Evolutionary conservation across 2,797 vertebrate species (phyloP).

Genomic region (Picus viridis): DNA sequence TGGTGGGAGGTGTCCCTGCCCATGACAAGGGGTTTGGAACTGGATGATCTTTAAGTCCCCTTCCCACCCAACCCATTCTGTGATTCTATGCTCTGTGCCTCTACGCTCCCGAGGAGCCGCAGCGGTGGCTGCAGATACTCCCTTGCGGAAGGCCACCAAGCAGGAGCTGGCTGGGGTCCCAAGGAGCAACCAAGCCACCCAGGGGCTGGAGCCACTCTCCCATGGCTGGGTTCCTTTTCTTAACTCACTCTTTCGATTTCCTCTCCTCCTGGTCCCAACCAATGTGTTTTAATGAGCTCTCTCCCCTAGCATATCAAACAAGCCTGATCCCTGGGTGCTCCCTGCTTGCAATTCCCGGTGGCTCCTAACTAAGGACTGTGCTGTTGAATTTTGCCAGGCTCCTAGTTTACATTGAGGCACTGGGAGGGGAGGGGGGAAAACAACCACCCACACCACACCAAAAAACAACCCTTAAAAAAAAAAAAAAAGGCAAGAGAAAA

Average conservation of each 20-base stretch:
- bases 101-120: neutral
- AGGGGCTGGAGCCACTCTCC: neutral
- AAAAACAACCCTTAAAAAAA: no score
- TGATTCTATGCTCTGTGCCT: neutral
- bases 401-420: conserved; percentile 64
- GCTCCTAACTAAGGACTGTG: conserved; percentile 54
- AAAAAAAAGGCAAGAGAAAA: neutral
- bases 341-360: conserved; percentile 68
- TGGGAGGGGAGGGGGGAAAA: no score
- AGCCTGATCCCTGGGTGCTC: conserved; percentile 59
- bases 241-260: conserved; percentile 68
- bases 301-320: conserved; percentile 64
- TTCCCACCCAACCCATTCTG: no score
- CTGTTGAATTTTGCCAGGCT: conserved; percentile 72
- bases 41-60: no score
- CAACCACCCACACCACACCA: no score
- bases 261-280: conserved; percentile 60
- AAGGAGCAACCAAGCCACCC: neutral
- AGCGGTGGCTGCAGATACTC: neutral
- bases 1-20: no score
- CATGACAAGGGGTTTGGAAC: no score
- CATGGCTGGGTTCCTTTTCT: neutral
- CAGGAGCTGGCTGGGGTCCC: neutral
- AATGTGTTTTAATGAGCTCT: conserved; percentile 58
- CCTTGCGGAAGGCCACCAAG: neutral